Evolutionary conservation across 2,888 invertebrate genomes (phyloP), one percentile per base, ranked within the genome.

Genomic region (Pomacea canaliculata): DNA sequence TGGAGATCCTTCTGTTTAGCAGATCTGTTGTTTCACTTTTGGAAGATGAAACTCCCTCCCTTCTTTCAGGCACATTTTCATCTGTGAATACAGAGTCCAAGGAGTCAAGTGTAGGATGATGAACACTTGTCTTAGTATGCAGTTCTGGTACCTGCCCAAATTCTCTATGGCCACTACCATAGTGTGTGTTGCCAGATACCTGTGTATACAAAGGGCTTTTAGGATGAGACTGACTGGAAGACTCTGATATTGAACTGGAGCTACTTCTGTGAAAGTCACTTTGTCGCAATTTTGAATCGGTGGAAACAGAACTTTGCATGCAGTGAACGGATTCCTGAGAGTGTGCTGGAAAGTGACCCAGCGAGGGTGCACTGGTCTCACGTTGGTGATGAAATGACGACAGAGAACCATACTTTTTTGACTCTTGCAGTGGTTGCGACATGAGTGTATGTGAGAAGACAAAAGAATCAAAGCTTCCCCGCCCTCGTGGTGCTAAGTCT

Each of bases 391-490:
- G 63, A 18, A 69, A 59, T 16, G 70, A 49, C 8, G 73, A 70
- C n/a, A 70, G 70, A 7, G 76, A 70, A 23, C 65, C 70, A 23
- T 66, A 60, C 60, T 62, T 56, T 48, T 68, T 68, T 27, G 70
- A 59, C 49, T 80, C 77, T 12, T 69, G 70, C 23, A 77, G 70
- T 12, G 71, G 66, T 5, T 76, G 62, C 4, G 69, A 18, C 56
- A 73, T 59, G 19, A 48, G 48, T 62, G 75, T 68, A 18, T 77
- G 77, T 46, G 73, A 76, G 48, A 46, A 60, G 60, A 59, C 72
- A n/a, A 82, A 78, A 19, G 84, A 79, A 73, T 86, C 86, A 27
- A 87, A 74, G 71, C 87, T 86, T 71, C 84, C 81, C n/a, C 86
- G 76, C 13, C 80, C 79, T 23, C 79, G 70, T 48, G 76, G 65